A percentile compares a stretch with the other conserved stretches of the same genome.
Conservation (phyloP, 1,140 invertebrate genomes). For the Druon quercuslanigerum region DNA sequence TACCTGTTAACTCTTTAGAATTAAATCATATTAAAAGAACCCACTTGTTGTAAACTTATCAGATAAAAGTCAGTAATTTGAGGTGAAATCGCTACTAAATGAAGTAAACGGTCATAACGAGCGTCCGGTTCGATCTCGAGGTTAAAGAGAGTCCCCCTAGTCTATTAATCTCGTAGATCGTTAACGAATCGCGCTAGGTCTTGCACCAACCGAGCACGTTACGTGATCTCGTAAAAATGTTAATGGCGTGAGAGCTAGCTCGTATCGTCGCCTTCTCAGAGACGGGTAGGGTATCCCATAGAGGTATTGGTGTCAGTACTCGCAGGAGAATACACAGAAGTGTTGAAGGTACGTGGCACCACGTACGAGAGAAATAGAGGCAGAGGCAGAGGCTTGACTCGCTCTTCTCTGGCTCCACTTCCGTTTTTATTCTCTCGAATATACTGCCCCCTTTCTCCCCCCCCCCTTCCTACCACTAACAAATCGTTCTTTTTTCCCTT, state of each 20-base stretch:
- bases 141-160: conserved; percentile 32
- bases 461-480: conserved; percentile 16
- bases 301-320: conserved; percentile 38
- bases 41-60: too few species aligned
- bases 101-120: conserved; percentile 6
- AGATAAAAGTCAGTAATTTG: background rate
- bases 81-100: background rate
- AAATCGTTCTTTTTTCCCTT: conserved; percentile 44
- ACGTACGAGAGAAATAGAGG: conserved; percentile 52
- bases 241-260: conserved; percentile 54
- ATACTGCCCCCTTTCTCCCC: conserved; percentile 10
- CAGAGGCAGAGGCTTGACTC: conserved; percentile 39
- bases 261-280: conserved; percentile 43
- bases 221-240: conserved; percentile 72
- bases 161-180: conserved; percentile 60
- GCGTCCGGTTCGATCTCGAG: conserved; percentile 6
- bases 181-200: conserved; percentile 59
- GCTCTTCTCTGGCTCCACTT: conserved; percentile 43
- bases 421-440: conserved; percentile 52
- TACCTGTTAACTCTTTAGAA: too few species aligned
- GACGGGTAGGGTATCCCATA: conserved; percentile 46
- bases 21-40: too few species aligned
- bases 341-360: conserved; percentile 56
- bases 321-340: conserved; percentile 42
- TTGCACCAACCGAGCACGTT: conserved; percentile 48